These are phyloP conservation scores for Bubalus kerabau DNA, from an alignment of 2,113 vertebrate species.

Conservation along the genomic window DNA sequence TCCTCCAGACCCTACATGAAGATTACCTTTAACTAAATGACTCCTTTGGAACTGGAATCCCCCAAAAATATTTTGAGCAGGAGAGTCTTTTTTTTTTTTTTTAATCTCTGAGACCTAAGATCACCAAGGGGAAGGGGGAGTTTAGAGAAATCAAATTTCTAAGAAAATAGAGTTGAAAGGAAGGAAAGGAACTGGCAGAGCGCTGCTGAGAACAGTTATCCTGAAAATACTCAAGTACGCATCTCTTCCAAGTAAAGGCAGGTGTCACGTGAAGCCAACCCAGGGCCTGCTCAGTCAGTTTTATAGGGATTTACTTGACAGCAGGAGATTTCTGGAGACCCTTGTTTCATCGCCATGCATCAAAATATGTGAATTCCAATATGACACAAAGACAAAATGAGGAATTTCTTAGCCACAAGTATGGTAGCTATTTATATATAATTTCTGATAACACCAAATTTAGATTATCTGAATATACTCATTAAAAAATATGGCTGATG, in stretches of 20 bases:
- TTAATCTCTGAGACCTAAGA: background rate
- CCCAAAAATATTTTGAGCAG: background rate
- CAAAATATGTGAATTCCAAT: background rate
- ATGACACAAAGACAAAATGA: background rate
- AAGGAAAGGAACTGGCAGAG: background rate
- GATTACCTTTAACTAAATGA: constrained; percentile 1
- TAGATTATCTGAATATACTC: background rate
- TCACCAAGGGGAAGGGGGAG: background rate
- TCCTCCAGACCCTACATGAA: background rate
- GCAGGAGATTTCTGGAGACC: background rate
- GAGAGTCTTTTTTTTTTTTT: background rate
- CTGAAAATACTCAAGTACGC: background rate
- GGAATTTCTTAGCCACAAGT: background rate
- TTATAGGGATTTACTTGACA: background rate
- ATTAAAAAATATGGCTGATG: background rate
- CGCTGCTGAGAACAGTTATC: background rate
- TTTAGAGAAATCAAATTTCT: background rate
- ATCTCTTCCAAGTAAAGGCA: background rate
- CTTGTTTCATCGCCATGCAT: background rate
- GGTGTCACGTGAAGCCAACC: background rate
- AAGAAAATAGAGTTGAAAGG: background rate
- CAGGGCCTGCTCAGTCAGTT: background rate
- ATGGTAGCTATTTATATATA: background rate
- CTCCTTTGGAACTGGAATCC: background rate
- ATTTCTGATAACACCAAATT: constrained; percentile 15